phyloP scores from a whole-genome alignment of 2,888 invertebrate species.

The Pegoplata infirma region DNA sequence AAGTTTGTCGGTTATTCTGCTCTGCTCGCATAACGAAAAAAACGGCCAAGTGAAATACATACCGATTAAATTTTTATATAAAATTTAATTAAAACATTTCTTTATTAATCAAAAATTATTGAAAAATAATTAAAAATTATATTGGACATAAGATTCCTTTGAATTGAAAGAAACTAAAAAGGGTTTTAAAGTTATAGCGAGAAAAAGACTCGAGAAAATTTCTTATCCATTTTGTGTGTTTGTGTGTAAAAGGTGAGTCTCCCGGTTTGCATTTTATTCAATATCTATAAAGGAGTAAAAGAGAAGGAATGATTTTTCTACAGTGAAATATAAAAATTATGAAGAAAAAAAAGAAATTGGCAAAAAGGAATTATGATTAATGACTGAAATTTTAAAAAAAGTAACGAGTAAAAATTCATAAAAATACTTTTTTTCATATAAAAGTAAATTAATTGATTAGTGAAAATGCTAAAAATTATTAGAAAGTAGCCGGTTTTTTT shows the following conservation, averaged over 20 bases:
- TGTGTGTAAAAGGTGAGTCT: slow-evolving; percentile 60
- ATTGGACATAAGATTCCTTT: slow-evolving; percentile 1
- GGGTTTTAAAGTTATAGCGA: background rate
- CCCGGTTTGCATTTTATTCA: slow-evolving; percentile 42
- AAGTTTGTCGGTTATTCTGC: slow-evolving; percentile 48
- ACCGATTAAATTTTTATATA: slow-evolving; percentile 12
- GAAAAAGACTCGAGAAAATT: slow-evolving; percentile 17
- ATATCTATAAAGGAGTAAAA: slow-evolving; percentile 41
- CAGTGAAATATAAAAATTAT: slow-evolving; percentile 20
- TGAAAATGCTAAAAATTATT: background rate
- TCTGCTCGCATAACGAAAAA: slow-evolving; percentile 52
- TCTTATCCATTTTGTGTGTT: slow-evolving; percentile 27
- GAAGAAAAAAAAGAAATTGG: slow-evolving; percentile 35
- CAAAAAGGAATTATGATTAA: slow-evolving; percentile 47
- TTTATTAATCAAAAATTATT: slow-evolving; percentile 31
- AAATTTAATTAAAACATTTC: slow-evolving; percentile 27
- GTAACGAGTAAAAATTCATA: slow-evolving; percentile 1
- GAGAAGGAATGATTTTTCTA: slow-evolving; percentile 40
- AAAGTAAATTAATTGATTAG: slow-evolving; percentile 12
- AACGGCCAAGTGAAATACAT: slow-evolving; percentile 52
- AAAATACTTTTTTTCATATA: too few relatives aligned
- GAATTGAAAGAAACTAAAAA: slow-evolving; percentile 16
- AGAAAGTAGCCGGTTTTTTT: slow-evolving; percentile 38
- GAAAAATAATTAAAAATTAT: slow-evolving; percentile 10
- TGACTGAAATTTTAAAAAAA: slow-evolving; percentile 25